Evolutionary conservation across 1,140 invertebrate genomes (phyloP), one percentile per base, ranked within the genome.

Genomic region (Batillaria attramentaria): DNA sequence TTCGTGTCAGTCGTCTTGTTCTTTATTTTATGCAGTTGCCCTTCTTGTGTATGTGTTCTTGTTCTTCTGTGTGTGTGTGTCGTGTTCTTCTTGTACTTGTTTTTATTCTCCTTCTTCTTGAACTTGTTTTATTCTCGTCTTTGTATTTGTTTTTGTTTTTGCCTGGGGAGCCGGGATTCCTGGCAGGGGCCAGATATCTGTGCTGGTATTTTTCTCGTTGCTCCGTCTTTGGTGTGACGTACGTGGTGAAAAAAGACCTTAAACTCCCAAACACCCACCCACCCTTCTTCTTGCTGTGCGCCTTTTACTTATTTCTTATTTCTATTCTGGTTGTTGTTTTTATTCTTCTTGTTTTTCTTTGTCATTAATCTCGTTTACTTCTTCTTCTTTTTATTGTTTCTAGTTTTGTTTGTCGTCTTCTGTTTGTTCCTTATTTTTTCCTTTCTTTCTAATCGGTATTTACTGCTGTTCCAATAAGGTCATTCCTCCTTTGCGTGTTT

Each of bases 1-100:
- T 28, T 18, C 13, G 57, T 28, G 57, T 28, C 18, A 8, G n/a
- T 28, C 18, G 6, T 18, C n/a, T 18, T 62, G 57, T 62, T 18
- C 31, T 18, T 62, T 18, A n/a, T 8, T 62, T 18, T 62, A n/a
- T 28, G 28, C 31, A n/a, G 6, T 35, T 69, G 37, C 42, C 5
- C 35, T 69, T 18, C 42, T 35, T 3, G 37, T 69, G 66, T 69
- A 39, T 69, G 66, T 69, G 66, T 69, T 35, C 42, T 35, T 41
- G 66, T 69, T 10, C 42, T 35, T 69, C 35, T 41, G 66, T n/a
- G 24, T 69, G 37, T 24, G 10, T 41, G 37, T 69, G 66, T 69
- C 35, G 5, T 39, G 37, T 35, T 6, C 37, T 41, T 6, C 2
- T 35, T 4, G 2, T 41, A 10, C 20, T 20, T 13, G 4, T 24